A percentile compares a stretch with the other conserved stretches of the same genome.
These are phyloP conservation scores for Coelopa frigida DNA, from an alignment of 1,140 invertebrate species.

Conservation along the genomic window DNA sequence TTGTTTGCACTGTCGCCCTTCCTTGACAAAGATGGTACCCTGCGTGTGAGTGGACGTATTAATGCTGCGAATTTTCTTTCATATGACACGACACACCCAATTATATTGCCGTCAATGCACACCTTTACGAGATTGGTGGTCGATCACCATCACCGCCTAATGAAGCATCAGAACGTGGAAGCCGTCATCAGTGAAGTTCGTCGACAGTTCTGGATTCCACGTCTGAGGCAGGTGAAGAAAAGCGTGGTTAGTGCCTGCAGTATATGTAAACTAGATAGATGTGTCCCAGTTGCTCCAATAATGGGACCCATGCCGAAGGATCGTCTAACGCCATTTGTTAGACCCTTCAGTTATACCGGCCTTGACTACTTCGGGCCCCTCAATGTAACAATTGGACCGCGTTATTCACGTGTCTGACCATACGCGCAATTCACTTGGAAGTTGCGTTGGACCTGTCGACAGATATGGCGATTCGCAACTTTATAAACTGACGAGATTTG, in stretches of 20 bases:
- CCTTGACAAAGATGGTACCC: too few species aligned
- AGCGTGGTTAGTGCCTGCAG: neutral
- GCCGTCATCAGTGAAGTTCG: conserved; percentile 1
- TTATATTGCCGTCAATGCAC: neutral
- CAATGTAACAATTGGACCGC: conserved; percentile 2
- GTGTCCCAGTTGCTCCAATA: neutral
- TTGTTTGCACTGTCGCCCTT: neutral
- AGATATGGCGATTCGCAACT: conserved; percentile 12
- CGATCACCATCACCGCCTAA: neutral
- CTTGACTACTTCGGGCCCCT: too few species aligned
- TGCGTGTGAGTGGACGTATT: too few species aligned
- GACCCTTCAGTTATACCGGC: too few species aligned
- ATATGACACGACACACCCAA: neutral
- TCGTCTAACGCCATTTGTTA: conserved; percentile 3
- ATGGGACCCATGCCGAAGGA: conserved; percentile 9
- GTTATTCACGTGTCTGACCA: conserved; percentile 8
- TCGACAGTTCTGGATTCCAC: conserved; percentile 7
- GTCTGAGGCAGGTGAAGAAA: neutral
- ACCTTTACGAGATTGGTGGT: neutral
- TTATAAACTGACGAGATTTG: conserved; percentile 7
- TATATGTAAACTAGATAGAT: neutral
- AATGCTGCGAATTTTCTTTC: neutral
- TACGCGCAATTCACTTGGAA: conserved; percentile 12
- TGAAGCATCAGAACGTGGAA: conserved; percentile 12
- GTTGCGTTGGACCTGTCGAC: conserved; percentile 3